phyloP scores from a whole-genome alignment of 2,888 invertebrate genomes.

The Drosophila falleni region DNA sequence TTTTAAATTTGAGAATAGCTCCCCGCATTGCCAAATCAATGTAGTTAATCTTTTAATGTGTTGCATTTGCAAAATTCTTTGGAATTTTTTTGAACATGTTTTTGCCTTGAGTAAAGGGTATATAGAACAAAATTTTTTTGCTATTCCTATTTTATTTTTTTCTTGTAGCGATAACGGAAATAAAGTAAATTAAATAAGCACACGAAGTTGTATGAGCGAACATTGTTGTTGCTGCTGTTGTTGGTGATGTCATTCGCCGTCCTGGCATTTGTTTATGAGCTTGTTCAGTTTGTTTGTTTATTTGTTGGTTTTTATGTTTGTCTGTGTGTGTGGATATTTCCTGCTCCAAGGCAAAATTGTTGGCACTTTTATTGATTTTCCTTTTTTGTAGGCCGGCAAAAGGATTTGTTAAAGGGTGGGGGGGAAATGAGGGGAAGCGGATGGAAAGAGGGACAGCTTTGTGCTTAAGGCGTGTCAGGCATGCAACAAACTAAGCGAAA shows the following conservation, averaged over 20 bases:
- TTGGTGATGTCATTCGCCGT: constrained; percentile 54
- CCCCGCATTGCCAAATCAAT: not conserved
- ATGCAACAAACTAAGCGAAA: constrained; percentile 34
- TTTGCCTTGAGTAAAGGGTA: not conserved
- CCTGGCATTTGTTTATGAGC: constrained; percentile 49
- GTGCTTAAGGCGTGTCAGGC: constrained; percentile 34
- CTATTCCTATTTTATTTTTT: not conserved
- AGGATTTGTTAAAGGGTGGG: constrained; percentile 27
- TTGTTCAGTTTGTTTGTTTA: constrained; percentile 29
- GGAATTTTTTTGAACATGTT: not conserved
- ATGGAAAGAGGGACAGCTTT: not conserved
- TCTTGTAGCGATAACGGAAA: constrained; percentile 5
- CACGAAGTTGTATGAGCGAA: constrained; percentile 3
- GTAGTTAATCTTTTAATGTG: not conserved
- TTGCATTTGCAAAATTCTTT: constrained; percentile 1
- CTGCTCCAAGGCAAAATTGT: constrained; percentile 36
- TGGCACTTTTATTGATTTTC: constrained; percentile 54
- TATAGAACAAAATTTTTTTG: constrained; percentile 2
- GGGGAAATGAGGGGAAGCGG: not conserved
- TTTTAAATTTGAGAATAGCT: no score
- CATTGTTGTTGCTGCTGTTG: constrained; percentile 12
- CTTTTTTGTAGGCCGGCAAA: constrained; percentile 42
- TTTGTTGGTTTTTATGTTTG: constrained; percentile 14
- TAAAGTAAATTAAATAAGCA: constrained; percentile 30
- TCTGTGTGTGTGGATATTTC: constrained; percentile 41